phyloP scores from a whole-genome alignment of 1,140 invertebrate genomes.

The Trinorchestia longiramus region DNA sequence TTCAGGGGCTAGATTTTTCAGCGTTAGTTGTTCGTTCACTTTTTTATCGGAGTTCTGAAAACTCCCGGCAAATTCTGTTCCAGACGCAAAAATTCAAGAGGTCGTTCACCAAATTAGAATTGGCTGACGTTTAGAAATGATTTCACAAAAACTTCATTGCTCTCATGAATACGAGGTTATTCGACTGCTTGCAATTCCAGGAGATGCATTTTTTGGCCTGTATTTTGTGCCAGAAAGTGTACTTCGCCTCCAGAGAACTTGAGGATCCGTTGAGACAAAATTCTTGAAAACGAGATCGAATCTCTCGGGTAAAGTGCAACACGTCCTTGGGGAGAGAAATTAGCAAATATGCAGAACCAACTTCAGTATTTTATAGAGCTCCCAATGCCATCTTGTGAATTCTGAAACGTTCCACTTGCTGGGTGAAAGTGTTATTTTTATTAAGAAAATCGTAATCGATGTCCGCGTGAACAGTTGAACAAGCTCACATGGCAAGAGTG shows the following conservation, averaged over 20 bases:
- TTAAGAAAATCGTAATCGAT: neutral
- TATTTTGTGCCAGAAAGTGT: neutral
- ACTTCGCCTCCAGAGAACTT: neutral
- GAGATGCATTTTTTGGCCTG: neutral
- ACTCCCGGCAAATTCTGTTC: neutral
- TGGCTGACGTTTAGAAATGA: constrained; percentile 20
- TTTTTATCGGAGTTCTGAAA: constrained; percentile 14
- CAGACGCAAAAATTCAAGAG: neutral
- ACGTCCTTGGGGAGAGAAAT: neutral
- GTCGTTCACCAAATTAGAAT: constrained; percentile 37
- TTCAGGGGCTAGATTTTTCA: neutral
- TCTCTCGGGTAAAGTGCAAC: neutral
- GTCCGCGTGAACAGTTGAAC: neutral
- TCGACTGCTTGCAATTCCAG: neutral
- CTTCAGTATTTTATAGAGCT: neutral
- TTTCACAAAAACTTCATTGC: neutral
- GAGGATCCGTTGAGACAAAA: neutral
- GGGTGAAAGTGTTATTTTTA: neutral
- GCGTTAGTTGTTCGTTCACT: neutral
- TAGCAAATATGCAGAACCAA: neutral
- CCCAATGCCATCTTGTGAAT: neutral
- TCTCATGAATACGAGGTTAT: neutral
- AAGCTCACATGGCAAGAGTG: neutral
- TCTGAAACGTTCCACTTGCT: neutral
- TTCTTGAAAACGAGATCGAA: neutral